A percentile compares a stretch with the other conserved stretches of the same genome.
phyloP scores from a whole-genome alignment of 2,113 vertebrate species.

The Hippoglossus stenolepis region DNA sequence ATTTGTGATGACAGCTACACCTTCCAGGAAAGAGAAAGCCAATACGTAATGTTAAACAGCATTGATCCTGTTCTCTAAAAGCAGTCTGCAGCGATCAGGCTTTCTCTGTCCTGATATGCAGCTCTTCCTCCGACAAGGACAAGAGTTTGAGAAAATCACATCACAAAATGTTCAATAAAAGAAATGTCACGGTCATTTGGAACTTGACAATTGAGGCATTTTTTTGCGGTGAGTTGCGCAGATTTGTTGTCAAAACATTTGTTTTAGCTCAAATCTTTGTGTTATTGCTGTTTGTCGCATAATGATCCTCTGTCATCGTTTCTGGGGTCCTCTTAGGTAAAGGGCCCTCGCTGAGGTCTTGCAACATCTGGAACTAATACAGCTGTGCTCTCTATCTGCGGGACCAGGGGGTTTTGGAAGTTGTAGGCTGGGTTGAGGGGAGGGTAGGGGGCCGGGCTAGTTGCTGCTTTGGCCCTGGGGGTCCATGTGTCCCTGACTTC shows the following conservation, averaged over 20 bases:
- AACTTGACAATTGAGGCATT: background rate
- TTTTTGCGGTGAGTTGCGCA: background rate
- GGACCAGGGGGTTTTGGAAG: constrained; percentile 73
- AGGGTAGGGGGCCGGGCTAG: constrained; percentile 69
- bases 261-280: background rate
- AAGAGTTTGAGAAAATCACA: background rate
- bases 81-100: background rate
- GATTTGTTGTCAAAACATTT: background rate
- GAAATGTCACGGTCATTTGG: background rate
- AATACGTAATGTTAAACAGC: constrained; percentile 26
- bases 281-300: constrained; percentile 15
- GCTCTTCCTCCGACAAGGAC: constrained; percentile 15
- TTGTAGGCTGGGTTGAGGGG: constrained; percentile 69
- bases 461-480: constrained; percentile 84
- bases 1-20: constrained; percentile 47
- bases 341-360: constrained; percentile 54
- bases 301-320: constrained; percentile 56
- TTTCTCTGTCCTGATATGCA: constrained; percentile 9
- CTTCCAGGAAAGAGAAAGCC: constrained; percentile 13
- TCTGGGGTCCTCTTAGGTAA: constrained; percentile 77
- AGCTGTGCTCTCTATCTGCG: constrained; percentile 75
- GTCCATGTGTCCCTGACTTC: constrained; percentile 86
- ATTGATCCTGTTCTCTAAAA: constrained; percentile 27
- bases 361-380: constrained; percentile 86
- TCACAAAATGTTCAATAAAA: background rate